Evolutionary conservation across 2,113 vertebrate genomes (phyloP).

Genomic region (Phasianus colchicus): DNA sequence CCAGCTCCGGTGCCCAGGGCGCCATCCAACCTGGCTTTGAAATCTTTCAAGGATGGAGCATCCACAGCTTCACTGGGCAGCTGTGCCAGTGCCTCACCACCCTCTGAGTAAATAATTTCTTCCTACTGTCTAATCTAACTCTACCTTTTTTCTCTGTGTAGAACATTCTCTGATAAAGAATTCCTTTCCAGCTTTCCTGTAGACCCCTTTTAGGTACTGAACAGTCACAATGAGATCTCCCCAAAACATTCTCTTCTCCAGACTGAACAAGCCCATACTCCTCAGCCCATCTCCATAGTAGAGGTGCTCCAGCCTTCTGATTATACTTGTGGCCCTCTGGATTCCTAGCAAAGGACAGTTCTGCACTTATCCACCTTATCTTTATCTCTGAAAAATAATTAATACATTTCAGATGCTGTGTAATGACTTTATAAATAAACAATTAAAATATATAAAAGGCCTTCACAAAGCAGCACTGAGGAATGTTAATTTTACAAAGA

Average conservation of each 20-base stretch:
- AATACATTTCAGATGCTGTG: not conserved
- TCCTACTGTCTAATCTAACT: not conserved
- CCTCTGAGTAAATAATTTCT: not conserved
- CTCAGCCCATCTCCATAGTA: not conserved
- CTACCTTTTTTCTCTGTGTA: not conserved
- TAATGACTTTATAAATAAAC: not conserved
- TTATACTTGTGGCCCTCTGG: not conserved
- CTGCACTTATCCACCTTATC: not conserved
- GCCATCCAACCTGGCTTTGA: not conserved
- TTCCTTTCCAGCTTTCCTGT: not conserved
- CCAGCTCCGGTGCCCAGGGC: not conserved
- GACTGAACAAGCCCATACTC: not conserved
- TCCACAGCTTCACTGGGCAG: not conserved
- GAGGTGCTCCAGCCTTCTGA: not conserved
- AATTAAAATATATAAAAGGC: conserved; percentile 35
- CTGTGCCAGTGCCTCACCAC: not conserved
- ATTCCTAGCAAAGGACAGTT: not conserved
- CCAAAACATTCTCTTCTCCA: not conserved
- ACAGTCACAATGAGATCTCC: not conserved
- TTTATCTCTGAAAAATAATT: conserved; percentile 45
- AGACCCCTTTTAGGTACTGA: not conserved
- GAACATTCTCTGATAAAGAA: not conserved
- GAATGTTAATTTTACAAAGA: not conserved
- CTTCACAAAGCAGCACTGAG: not conserved
- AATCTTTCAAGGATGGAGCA: not conserved